These are phyloP conservation scores for Parotocinclus haroldoi DNA, from an alignment of 2,797 vertebrate species.

Conservation along the genomic window DNA sequence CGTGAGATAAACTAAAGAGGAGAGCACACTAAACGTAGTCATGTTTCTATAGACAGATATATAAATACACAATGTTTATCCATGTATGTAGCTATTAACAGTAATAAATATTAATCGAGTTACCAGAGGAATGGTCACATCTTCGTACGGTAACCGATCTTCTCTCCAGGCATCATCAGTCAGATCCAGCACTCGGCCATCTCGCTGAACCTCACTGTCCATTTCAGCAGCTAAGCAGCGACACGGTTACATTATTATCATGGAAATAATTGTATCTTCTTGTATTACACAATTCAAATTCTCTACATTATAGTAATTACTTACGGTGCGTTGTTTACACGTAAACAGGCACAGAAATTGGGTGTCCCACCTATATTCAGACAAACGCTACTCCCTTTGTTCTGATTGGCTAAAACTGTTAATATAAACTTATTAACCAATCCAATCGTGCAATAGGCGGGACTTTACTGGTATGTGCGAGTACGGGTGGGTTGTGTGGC, in stretches of 20 bases:
- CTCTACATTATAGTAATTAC: too few species aligned
- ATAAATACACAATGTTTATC: not conserved
- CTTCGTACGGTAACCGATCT: conserved; percentile 91
- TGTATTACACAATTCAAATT: too few species aligned
- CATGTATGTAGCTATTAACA: too few species aligned
- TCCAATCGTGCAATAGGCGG: not conserved
- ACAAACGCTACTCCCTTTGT: not conserved
- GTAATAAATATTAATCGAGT: too few species aligned
- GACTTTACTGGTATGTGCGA: not conserved
- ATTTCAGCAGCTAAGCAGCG: conserved; percentile 43
- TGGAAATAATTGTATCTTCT: not conserved
- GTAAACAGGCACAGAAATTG: not conserved
- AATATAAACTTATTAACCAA: not conserved
- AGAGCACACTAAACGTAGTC: too few species aligned
- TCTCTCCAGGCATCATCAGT: conserved; percentile 98
- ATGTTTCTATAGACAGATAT: too few species aligned
- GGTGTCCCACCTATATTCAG: not conserved
- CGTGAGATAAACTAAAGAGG: too few species aligned
- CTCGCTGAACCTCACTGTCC: conserved; percentile 95
- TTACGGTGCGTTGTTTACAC: too few species aligned
- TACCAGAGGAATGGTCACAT: conserved; percentile 95
- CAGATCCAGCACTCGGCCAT: conserved; percentile 92
- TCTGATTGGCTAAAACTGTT: not conserved
- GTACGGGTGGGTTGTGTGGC: conserved; percentile 15
- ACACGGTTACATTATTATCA: not conserved